Conservation (phyloP, 2,113 vertebrate species). For the Psittacula cyanocephala region DNA sequence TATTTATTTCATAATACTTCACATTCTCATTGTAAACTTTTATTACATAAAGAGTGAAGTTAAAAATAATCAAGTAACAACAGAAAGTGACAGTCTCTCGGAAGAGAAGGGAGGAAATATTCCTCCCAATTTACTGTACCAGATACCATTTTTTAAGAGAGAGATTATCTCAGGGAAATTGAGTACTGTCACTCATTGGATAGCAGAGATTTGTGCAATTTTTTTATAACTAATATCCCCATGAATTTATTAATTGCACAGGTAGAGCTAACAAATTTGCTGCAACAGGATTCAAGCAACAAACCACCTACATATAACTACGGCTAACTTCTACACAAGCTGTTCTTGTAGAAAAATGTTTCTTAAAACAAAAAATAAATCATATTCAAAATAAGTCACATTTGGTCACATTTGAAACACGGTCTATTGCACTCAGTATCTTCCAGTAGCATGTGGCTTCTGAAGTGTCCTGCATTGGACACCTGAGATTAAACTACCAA, state of each 20-base stretch:
- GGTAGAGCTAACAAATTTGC: not conserved
- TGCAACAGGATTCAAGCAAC: not conserved
- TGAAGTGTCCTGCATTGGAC: not conserved
- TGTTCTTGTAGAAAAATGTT: not conserved
- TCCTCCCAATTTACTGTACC: not conserved
- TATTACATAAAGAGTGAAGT: not conserved
- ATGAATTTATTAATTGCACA: constrained; percentile 8
- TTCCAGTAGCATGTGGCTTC: not conserved
- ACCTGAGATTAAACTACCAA: not conserved
- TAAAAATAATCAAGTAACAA: not conserved
- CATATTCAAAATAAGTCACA: not conserved
- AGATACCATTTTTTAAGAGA: not conserved
- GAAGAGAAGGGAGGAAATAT: not conserved
- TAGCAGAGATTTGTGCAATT: not conserved
- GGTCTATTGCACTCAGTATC: not conserved
- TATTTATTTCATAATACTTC: not conserved
- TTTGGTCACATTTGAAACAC: not conserved
- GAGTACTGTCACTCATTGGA: not conserved
- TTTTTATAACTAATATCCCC: constrained; percentile 8
- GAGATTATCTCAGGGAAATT: not conserved
- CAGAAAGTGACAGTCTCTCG: not conserved
- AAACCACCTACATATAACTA: not conserved
- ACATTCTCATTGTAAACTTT: not conserved
- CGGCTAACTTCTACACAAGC: not conserved
- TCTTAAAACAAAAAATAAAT: not conserved